Percentiles rank a stretch among this genome's conserved stretches.
phyloP scores from a whole-genome alignment of 1,140 invertebrate genomes.

The Streblospio benedicti region DNA sequence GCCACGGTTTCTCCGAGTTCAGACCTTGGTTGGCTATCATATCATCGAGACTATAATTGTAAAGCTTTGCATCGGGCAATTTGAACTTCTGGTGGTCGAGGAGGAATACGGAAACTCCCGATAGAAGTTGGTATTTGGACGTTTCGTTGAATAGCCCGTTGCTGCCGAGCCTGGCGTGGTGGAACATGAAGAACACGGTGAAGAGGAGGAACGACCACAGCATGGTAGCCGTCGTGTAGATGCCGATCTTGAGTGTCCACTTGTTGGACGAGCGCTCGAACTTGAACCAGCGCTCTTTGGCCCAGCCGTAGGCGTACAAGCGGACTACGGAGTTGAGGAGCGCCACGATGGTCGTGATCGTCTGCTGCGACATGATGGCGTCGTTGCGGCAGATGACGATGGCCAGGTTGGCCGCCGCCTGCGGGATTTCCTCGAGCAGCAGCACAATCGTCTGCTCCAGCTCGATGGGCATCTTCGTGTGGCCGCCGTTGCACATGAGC shows the following conservation, averaged over 20 bases:
- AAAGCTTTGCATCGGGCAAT: no score
- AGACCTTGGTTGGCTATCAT: no score
- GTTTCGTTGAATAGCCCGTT: no score
- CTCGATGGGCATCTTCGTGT: constrained; percentile 7
- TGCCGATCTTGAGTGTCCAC: neutral
- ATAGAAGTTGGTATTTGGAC: no score
- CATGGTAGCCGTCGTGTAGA: neutral
- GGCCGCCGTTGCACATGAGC: constrained; percentile 6
- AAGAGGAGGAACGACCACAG: neutral
- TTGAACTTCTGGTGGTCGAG: no score
- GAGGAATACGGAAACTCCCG: no score
- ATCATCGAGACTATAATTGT: no score
- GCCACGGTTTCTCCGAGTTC: no score
- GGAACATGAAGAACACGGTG: neutral
- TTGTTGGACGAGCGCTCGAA: neutral
- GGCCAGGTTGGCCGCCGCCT: neutral
- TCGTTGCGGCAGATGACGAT: neutral
- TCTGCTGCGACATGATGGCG: neutral
- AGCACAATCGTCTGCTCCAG: constrained; percentile 1
- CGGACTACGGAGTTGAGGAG: neutral
- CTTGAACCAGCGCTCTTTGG: neutral
- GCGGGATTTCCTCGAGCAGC: neutral
- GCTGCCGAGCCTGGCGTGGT: neutral
- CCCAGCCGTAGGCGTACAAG: neutral
- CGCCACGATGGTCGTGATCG: neutral